These are phyloP conservation scores for Trichoplax adhaerens DNA, from an alignment of 37 sponge, comb jelly and placozoan species.

Conservation along the genomic window DNA sequence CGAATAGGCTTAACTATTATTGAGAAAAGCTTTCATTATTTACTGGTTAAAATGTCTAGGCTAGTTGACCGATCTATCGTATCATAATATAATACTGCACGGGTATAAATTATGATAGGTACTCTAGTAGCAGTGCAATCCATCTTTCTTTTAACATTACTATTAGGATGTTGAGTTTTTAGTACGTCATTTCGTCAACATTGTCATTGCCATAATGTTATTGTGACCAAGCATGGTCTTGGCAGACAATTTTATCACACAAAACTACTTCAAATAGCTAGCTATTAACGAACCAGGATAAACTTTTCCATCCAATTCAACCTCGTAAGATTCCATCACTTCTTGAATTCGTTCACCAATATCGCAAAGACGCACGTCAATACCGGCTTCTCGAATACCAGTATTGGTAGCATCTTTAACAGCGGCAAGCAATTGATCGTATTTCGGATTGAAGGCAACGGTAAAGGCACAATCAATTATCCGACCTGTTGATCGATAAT, in stretches of 20 bases:
- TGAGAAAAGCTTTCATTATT: slow-evolving; percentile 5
- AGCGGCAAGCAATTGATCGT: slow-evolving; percentile 63
- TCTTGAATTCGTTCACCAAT: slow-evolving; percentile 92
- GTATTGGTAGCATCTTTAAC: slow-evolving; percentile 87
- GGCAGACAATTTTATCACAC: too few species aligned
- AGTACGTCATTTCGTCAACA: too few species aligned
- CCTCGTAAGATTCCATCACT: slow-evolving; percentile 94
- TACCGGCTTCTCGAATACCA: slow-evolving; percentile 74
- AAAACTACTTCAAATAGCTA: too few species aligned
- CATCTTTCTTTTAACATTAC: too few species aligned
- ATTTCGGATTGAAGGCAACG: slow-evolving; percentile 89
- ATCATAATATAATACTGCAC: too few species aligned
- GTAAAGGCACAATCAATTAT: slow-evolving; percentile 99
- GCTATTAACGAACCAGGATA: slow-evolving; percentile 16
- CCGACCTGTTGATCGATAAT: slow-evolving; percentile 5
- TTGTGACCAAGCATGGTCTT: too few species aligned
- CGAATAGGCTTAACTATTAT: slow-evolving; percentile 37
- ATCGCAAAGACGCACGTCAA: slow-evolving; percentile 90
- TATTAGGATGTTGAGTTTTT: too few species aligned
- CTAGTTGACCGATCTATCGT: too few species aligned
- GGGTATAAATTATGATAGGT: too few species aligned
- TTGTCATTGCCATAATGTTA: too few species aligned
- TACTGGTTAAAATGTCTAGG: too few species aligned
- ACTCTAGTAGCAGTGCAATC: too few species aligned
- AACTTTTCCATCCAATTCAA: slow-evolving; percentile 84